Percentiles rank a stretch among this genome's conserved stretches.
Evolutionary conservation across 1,140 invertebrate genomes (phyloP).

Genomic region (Ceratosolen fusciceps): DNA sequence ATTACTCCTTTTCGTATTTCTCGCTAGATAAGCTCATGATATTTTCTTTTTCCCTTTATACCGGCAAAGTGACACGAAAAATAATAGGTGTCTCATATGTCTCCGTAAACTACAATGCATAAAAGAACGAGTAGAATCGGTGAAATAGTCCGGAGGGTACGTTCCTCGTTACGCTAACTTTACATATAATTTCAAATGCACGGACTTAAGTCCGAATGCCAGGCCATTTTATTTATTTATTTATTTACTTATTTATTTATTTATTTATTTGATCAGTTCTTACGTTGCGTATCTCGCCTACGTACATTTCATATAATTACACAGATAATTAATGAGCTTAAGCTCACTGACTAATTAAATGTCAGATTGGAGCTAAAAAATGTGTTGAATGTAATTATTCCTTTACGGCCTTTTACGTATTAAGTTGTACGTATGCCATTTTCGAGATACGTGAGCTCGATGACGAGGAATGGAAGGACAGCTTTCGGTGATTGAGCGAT

Average conservation of each 20-base stretch:
- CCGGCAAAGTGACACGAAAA: not conserved
- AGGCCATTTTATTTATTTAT: not conserved
- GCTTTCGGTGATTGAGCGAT: not conserved
- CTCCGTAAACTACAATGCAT: not conserved
- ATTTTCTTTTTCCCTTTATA: too few species aligned
- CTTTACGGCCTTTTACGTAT: conserved; percentile 24
- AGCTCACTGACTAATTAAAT: not conserved
- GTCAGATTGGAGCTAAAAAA: not conserved
- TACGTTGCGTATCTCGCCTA: too few species aligned
- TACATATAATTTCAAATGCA: conserved; percentile 22
- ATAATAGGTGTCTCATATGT: not conserved
- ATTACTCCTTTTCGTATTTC: not conserved
- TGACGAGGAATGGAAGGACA: not conserved
- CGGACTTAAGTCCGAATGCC: conserved; percentile 2
- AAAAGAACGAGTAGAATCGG: conserved; percentile 3
- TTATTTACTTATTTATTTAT: too few species aligned
- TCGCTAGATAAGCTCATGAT: not conserved
- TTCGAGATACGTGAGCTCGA: conserved; percentile 35
- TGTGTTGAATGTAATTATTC: conserved; percentile 11
- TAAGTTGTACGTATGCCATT: conserved; percentile 16
- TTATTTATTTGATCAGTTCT: too few species aligned
- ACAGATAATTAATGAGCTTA: too few species aligned
- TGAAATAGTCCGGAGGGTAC: not conserved
- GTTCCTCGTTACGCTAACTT: not conserved
- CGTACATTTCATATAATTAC: too few species aligned